phyloP scores from a whole-genome alignment of 1,140 invertebrate genomes.

The Bombus pyrosoma region DNA sequence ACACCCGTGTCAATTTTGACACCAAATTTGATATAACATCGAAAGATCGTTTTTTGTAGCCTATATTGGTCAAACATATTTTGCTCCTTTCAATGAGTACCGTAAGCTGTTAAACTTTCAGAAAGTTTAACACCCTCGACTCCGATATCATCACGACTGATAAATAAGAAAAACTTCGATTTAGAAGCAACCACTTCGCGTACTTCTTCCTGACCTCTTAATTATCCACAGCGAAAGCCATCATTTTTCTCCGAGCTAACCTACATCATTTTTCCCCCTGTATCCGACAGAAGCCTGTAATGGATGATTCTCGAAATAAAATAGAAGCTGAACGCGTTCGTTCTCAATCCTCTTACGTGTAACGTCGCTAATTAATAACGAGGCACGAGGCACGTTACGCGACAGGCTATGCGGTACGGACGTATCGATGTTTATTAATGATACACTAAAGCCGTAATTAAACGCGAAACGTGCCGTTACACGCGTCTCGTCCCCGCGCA shows the following conservation, averaged over 20 bases:
- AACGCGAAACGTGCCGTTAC: slow-evolving; percentile 43
- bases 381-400: neutral
- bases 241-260: neutral
- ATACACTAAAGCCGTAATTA: slow-evolving; percentile 42
- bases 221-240: neutral
- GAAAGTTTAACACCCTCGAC: neutral
- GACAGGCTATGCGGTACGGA: neutral
- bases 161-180: neutral
- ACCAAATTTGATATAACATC: too few species aligned
- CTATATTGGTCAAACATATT: too few species aligned
- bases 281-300: neutral
- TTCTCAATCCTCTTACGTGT: slow-evolving; percentile 9
- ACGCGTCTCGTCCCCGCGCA: neutral
- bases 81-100: too few species aligned
- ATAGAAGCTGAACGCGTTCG: neutral
- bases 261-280: neutral
- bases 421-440: slow-evolving; percentile 43
- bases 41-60: too few species aligned
- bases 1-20: too few species aligned
- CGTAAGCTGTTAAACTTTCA: too few species aligned
- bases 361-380: slow-evolving; percentile 39
- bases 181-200: too few species aligned
- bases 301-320: neutral
- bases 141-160: neutral
- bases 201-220: neutral